Percentiles rank a stretch among this genome's conserved stretches.
Evolutionary conservation across 2,797 vertebrate genomes (phyloP).

Genomic region (Diglossa cyanea): DNA sequence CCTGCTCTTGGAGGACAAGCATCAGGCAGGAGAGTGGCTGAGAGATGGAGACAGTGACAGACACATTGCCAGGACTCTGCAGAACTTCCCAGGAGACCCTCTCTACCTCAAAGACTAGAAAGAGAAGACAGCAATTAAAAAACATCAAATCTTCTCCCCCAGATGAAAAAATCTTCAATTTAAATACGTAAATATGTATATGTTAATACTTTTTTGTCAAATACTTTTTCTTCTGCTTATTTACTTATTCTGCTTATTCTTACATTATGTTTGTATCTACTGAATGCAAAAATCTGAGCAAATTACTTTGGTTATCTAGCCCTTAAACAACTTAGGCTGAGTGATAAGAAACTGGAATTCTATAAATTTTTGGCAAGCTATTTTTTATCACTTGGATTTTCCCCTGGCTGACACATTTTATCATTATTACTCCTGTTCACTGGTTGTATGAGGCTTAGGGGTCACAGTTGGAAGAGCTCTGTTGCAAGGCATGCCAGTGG

Average conservation of each 20-base stretch:
- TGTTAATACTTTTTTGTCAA: neutral
- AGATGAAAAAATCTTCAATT: neutral
- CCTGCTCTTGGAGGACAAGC: neutral
- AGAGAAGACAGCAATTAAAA: neutral
- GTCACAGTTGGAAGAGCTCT: neutral
- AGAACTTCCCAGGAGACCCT: neutral
- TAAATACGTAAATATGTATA: neutral
- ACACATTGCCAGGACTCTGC: rapidly evolving
- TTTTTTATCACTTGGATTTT: neutral
- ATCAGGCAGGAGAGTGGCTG: neutral
- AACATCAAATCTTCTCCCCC: neutral
- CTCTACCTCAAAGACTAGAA: neutral
- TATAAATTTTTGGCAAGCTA: neutral
- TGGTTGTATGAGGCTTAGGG: neutral
- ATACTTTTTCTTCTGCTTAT: neutral
- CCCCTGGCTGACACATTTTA: neutral
- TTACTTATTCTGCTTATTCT: neutral
- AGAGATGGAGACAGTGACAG: neutral
- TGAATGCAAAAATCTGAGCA: neutral
- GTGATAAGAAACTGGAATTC: neutral
- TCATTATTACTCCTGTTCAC: neutral
- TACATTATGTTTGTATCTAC: neutral
- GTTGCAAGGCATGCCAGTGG: neutral
- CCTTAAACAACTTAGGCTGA: neutral
- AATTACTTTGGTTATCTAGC: neutral